phyloP scores from a whole-genome alignment of 2,797 vertebrate genomes.

The Nyctibius grandis region DNA sequence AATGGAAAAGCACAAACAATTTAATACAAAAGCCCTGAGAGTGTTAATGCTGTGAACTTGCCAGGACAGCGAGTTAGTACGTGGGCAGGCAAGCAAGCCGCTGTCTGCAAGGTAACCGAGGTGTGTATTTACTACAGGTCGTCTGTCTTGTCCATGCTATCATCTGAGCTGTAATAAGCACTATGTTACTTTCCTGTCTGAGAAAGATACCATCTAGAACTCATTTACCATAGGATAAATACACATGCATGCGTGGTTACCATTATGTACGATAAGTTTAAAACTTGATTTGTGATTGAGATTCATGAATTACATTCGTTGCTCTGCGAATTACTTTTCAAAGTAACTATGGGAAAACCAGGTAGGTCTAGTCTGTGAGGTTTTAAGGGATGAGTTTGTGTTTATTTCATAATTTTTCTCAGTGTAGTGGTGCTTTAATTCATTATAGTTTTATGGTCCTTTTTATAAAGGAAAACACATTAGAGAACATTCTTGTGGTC shows the following conservation, averaged over 20 bases:
- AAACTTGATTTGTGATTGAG: not conserved
- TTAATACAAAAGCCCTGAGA: not conserved
- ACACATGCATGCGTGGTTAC: rapidly evolving
- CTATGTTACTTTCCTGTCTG: rapidly evolving
- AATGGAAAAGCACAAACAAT: not conserved
- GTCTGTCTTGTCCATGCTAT: rapidly evolving
- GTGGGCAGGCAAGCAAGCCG: not conserved
- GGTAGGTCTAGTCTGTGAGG: not conserved
- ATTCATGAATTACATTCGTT: not conserved
- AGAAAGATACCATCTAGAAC: not conserved
- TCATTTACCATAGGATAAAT: not conserved
- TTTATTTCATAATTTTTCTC: not conserved
- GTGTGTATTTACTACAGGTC: not conserved
- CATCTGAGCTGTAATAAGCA: not conserved
- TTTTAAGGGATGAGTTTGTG: not conserved
- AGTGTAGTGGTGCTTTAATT: not conserved
- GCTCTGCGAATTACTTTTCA: not conserved
- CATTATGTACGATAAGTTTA: rapidly evolving
- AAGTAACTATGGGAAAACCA: not conserved
- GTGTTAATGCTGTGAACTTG: no score
- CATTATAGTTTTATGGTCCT: not conserved
- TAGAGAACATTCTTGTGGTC: not conserved
- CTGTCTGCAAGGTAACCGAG: not conserved
- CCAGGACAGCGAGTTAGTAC: not conserved
- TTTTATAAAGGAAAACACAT: not conserved